A percentile compares a stretch with the other conserved stretches of the same genome.
phyloP scores from a whole-genome alignment of 1,140 invertebrate genomes.

The Phenacoccus solenopsis region DNA sequence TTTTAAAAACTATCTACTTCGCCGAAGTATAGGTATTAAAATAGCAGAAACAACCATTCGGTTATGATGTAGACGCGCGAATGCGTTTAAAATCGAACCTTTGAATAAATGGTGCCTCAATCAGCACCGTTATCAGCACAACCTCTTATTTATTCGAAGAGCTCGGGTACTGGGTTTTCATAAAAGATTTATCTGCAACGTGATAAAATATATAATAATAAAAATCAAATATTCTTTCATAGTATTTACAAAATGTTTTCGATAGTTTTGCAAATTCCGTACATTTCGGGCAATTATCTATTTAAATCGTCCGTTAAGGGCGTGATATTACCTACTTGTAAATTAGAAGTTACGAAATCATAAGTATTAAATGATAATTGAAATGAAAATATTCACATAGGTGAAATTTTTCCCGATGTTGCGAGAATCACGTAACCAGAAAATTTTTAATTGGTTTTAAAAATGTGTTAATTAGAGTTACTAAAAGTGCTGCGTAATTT shows the following conservation, averaged over 20 bases:
- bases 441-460: background rate
- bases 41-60: background rate
- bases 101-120: background rate
- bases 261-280: no score
- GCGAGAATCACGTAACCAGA: background rate
- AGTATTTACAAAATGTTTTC: no score
- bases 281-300: no score
- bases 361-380: background rate
- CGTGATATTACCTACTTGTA: no score
- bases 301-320: no score
- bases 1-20: background rate
- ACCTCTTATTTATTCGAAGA: background rate
- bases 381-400: no score
- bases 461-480: background rate
- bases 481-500: background rate
- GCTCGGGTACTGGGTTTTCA: background rate
- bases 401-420: background rate
- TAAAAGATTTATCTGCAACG: background rate
- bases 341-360: background rate
- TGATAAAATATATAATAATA: background rate
- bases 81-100: background rate
- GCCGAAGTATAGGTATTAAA: no score
- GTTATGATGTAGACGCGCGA: background rate
- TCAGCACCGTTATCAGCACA: background rate
- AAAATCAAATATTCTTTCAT: no score